phyloP scores from a whole-genome alignment of 2,888 invertebrate species.

The Catocala sponsa region DNA sequence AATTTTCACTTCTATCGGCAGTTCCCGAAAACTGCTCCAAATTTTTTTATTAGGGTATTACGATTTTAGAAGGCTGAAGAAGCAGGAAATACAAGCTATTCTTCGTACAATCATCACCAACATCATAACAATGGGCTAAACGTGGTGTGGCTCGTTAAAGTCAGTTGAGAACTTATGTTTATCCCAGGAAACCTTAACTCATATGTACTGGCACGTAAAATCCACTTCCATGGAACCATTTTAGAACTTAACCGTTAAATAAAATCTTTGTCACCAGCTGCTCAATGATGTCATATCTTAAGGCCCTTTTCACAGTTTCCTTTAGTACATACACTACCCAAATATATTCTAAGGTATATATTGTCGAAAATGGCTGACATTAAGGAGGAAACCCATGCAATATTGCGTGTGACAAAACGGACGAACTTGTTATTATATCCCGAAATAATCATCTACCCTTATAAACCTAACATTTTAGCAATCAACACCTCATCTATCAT shows the following conservation, averaged over 20 bases:
- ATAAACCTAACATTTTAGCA: conserved; percentile 13
- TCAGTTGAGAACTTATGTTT: conserved; percentile 21
- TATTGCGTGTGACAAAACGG: conserved; percentile 4
- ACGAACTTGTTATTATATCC: not conserved
- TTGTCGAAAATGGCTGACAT: not conserved
- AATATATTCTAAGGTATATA: too few species aligned
- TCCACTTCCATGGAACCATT: conserved; percentile 24
- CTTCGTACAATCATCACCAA: conserved; percentile 22
- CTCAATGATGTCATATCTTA: conserved; percentile 24
- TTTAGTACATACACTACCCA: too few species aligned
- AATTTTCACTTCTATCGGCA: too few species aligned
- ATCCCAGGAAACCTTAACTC: conserved; percentile 27
- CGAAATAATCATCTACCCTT: conserved; percentile 9
- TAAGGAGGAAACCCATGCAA: not conserved
- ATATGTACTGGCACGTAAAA: conserved; percentile 18
- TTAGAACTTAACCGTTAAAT: conserved; percentile 36
- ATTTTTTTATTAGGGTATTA: not conserved
- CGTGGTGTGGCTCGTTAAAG: conserved; percentile 14
- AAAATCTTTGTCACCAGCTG: conserved; percentile 36
- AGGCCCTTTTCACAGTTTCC: conserved; percentile 16
- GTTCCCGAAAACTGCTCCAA: too few species aligned
- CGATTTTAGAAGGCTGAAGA: not conserved
- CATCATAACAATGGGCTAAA: conserved; percentile 22
- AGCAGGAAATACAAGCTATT: conserved; percentile 6
- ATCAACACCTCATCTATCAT: conserved; percentile 27